Conservation (phyloP, 30 jellyfish, hydroid and myxozoan species). For the Rhopilema esculentum region DNA sequence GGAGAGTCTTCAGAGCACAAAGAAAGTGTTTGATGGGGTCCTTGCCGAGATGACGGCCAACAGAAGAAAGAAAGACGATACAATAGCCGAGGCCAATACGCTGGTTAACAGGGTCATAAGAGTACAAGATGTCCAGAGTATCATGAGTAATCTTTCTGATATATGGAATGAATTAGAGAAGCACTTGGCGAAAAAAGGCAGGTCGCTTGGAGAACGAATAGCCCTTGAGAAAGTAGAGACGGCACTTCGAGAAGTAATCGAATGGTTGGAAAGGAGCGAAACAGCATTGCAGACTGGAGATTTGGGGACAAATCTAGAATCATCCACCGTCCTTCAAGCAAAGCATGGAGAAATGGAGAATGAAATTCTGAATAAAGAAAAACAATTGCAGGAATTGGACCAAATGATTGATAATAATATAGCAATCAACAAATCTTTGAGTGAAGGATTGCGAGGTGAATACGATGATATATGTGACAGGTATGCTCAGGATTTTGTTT, state of each 20-base stretch:
- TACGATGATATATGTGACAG: constrained; percentile 34
- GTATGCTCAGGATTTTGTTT: neutral
- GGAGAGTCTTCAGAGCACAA: constrained; percentile 14
- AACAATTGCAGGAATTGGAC: constrained; percentile 12
- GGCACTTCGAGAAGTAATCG: constrained; percentile 2
- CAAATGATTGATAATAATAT: neutral
- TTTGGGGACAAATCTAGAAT: constrained; percentile 47
- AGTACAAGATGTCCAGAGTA: constrained; percentile 10
- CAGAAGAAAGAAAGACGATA: constrained; percentile 21
- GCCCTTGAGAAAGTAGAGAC: constrained; percentile 5
- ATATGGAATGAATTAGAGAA: constrained; percentile 34
- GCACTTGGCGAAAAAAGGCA: constrained; percentile 9
- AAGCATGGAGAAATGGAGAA: constrained; percentile 46
- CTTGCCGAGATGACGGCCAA: constrained; percentile 47
- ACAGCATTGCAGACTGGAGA: neutral
- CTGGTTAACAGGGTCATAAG: constrained; percentile 15
- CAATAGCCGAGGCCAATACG: neutral
- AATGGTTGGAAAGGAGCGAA: constrained; percentile 44
- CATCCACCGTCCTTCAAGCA: constrained; percentile 18
- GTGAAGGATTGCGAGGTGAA: constrained; percentile 13
- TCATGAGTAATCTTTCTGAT: neutral
- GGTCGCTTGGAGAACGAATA: neutral
- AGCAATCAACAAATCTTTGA: neutral
- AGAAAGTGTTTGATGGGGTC: constrained; percentile 11
- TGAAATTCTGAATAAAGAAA: constrained; percentile 3